phyloP scores from a whole-genome alignment of 2,113 vertebrate genomes.

The Apaloderma vittatum region DNA sequence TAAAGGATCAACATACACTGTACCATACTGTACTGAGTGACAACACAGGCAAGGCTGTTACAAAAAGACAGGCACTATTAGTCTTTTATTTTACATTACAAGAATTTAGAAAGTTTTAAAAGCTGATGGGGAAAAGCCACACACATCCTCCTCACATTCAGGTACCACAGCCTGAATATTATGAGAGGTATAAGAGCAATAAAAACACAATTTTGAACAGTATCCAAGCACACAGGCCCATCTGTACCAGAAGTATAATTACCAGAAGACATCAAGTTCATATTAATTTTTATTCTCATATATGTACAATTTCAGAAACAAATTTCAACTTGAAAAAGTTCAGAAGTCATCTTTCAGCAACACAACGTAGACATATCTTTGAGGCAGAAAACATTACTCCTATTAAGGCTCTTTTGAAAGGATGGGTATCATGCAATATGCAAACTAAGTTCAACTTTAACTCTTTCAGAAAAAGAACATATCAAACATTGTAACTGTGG shows the following conservation, averaged over 20 bases:
- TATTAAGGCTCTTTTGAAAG: constrained; percentile 45
- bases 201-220: neutral
- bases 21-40: neutral
- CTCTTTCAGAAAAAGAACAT: constrained; percentile 6
- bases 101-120: neutral
- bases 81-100: neutral
- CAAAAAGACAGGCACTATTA: neutral
- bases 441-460: constrained; percentile 5
- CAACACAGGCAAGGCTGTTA: neutral
- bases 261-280: neutral
- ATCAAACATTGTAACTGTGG: neutral
- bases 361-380: neutral
- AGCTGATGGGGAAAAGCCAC: neutral
- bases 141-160: neutral
- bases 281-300: constrained; percentile 42
- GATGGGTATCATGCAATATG: constrained; percentile 38
- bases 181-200: neutral
- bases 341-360: neutral
- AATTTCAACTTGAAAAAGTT: constrained; percentile 19
- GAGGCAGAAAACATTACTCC: constrained; percentile 34
- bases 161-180: neutral
- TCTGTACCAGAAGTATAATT: neutral
- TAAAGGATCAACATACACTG: neutral
- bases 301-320: constrained; percentile 44
- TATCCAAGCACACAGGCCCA: neutral